Percentiles rank a stretch among this genome's conserved stretches.
phyloP scores from a whole-genome alignment of 2,113 vertebrate species.

The Propithecus coquereli region DNA sequence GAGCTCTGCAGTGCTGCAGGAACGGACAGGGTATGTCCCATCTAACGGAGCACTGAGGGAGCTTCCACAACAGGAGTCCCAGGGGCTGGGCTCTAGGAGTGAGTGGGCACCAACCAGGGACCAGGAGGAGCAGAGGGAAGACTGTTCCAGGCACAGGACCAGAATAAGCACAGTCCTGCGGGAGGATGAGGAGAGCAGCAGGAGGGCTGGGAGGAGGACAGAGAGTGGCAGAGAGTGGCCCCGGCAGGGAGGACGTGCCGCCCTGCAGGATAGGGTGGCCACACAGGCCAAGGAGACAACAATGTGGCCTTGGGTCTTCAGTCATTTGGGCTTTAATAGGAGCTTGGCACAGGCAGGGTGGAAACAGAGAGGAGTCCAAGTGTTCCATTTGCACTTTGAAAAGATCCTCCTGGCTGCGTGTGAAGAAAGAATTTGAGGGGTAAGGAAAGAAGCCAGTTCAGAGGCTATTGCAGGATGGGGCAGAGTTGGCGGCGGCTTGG shows the following conservation, averaged over 20 bases:
- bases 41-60: background rate
- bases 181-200: background rate
- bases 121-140: background rate
- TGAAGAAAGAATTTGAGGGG: background rate
- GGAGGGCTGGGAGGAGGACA: background rate
- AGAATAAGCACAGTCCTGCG: background rate
- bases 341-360: too few relatives aligned
- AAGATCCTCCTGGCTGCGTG: background rate
- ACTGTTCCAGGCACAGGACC: background rate
- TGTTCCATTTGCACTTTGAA: background rate
- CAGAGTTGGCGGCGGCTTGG: background rate
- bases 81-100: background rate
- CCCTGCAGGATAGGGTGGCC: background rate
- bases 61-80: background rate
- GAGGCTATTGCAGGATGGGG: background rate
- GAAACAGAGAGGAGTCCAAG: background rate
- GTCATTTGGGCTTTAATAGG: background rate
- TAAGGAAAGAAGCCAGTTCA: background rate
- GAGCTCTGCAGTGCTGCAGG: rapidly evolving
- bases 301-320: background rate
- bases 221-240: rapidly evolving
- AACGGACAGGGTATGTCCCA: background rate
- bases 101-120: too few relatives aligned
- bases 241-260: too few relatives aligned
- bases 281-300: rapidly evolving